Conservation (phyloP, 2,888 invertebrate species). For the Hylaea fasciaria region DNA sequence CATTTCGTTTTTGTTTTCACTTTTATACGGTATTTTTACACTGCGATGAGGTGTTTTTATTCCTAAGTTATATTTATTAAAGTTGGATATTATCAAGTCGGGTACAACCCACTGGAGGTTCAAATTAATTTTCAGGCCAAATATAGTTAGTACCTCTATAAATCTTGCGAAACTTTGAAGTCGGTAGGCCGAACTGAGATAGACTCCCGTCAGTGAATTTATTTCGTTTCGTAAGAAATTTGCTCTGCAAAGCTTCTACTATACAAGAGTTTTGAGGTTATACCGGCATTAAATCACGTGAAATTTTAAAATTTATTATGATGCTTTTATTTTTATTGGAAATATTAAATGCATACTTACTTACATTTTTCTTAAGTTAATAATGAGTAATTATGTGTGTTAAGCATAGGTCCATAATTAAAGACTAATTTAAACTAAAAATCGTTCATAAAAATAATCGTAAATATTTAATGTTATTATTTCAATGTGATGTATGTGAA, state of each 20-base stretch:
- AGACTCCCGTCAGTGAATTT: conserved; percentile 45
- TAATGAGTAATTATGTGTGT: no score
- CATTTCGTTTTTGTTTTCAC: conserved; percentile 3
- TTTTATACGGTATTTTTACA: not conserved
- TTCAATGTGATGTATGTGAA: not conserved
- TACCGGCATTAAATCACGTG: conserved; percentile 33
- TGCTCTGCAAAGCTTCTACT: conserved; percentile 48
- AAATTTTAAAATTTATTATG: conserved; percentile 5
- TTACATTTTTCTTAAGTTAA: no score
- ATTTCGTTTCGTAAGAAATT: conserved; percentile 45
- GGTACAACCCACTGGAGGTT: conserved; percentile 35
- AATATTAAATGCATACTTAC: no score
- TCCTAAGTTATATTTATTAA: conserved; percentile 5
- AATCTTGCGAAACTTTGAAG: conserved; percentile 53
- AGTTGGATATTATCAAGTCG: conserved; percentile 23
- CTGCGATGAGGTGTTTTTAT: not conserved
- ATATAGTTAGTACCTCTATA: conserved; percentile 55
- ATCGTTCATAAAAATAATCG: no score
- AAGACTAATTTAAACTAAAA: no score
- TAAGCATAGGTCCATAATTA: no score
- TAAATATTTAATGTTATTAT: not conserved
- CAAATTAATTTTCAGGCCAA: conserved; percentile 55
- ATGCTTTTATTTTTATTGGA: not conserved
- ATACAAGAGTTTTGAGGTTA: conserved; percentile 38
- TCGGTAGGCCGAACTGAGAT: conserved; percentile 46